A percentile compares a stretch with the other conserved stretches of the same genome.
Evolutionary conservation across 2,888 invertebrate genomes (phyloP).

Genomic region (Terebella lapidaria): DNA sequence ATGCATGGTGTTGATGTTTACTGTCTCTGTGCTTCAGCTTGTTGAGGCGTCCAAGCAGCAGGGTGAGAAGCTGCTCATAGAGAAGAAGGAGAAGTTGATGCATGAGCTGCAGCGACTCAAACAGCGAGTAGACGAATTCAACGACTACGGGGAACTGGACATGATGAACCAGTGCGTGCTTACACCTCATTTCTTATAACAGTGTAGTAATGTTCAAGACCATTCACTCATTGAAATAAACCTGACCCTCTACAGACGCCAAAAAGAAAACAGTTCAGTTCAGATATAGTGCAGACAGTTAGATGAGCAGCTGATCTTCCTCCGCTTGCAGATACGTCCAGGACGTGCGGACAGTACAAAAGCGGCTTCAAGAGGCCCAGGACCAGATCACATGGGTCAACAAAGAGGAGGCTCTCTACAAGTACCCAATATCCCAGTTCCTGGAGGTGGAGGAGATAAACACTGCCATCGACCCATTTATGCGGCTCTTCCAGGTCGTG

Average conservation of each 20-base stretch:
- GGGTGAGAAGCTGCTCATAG: constrained; percentile 75
- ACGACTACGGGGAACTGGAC: constrained; percentile 75
- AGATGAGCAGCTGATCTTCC: too few species aligned
- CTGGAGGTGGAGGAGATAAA: constrained; percentile 71
- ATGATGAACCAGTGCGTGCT: constrained; percentile 73
- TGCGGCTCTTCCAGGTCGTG: constrained; percentile 58
- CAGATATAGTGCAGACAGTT: too few species aligned
- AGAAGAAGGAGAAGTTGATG: constrained; percentile 67
- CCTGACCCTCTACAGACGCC: too few species aligned
- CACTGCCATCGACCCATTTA: constrained; percentile 62
- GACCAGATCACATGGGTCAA: constrained; percentile 80
- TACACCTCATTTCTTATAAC: too few species aligned
- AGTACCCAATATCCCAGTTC: constrained; percentile 72
- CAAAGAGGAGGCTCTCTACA: constrained; percentile 79
- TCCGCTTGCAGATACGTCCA: constrained; percentile 43
- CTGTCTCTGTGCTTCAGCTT: too few species aligned
- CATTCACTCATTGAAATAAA: too few species aligned
- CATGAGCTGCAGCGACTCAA: constrained; percentile 68
- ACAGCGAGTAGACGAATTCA: constrained; percentile 71
- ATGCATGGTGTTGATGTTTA: too few species aligned
- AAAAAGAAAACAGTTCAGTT: too few species aligned
- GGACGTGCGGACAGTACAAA: constrained; percentile 70
- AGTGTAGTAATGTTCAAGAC: too few species aligned
- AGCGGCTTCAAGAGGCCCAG: constrained; percentile 70
- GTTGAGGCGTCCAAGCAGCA: constrained; percentile 78